Evolutionary conservation across 1,140 invertebrate genomes (phyloP).

Genomic region (Calephelis nemesis): DNA sequence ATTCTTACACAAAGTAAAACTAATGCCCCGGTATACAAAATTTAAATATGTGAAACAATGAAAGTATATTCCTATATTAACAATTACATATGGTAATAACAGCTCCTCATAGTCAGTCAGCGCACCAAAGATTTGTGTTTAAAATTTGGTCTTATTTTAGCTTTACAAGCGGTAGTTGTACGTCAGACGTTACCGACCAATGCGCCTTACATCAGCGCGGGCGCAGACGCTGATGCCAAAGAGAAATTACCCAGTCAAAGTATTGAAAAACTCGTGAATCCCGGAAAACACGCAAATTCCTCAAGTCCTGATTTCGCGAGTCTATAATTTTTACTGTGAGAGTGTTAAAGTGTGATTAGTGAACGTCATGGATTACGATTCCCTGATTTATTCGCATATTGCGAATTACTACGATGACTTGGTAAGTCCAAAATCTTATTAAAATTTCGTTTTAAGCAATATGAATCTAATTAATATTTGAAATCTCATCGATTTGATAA

Average conservation of each 20-base stretch:
- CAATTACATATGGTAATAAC: not conserved
- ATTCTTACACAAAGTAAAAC: too few species aligned
- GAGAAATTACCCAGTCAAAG: constrained; percentile 36
- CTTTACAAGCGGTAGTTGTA: constrained; percentile 72
- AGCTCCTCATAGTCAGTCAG: constrained; percentile 25
- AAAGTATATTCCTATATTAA: too few species aligned
- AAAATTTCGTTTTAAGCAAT: too few species aligned
- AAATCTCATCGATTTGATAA: too few species aligned
- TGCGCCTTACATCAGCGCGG: constrained; percentile 74
- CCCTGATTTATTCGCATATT: constrained; percentile 68
- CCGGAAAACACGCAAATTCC: constrained; percentile 21
- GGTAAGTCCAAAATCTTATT: constrained; percentile 44
- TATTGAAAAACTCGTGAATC: constrained; percentile 15
- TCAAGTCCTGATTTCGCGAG: constrained; percentile 1
- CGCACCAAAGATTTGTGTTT: constrained; percentile 75
- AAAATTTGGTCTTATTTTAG: constrained; percentile 80
- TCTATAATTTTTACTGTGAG: constrained; percentile 14
- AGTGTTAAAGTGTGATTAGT: constrained; percentile 33
- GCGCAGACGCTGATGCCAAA: constrained; percentile 44
- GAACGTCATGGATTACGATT: constrained; percentile 71
- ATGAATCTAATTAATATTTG: too few species aligned
- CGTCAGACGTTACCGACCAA: constrained; percentile 69
- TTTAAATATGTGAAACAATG: too few species aligned
- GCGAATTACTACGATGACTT: constrained; percentile 74
- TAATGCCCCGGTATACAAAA: too few species aligned